Conservation (phyloP, 2,113 vertebrate genomes). For the Petrocephalus microphthalmus region DNA sequence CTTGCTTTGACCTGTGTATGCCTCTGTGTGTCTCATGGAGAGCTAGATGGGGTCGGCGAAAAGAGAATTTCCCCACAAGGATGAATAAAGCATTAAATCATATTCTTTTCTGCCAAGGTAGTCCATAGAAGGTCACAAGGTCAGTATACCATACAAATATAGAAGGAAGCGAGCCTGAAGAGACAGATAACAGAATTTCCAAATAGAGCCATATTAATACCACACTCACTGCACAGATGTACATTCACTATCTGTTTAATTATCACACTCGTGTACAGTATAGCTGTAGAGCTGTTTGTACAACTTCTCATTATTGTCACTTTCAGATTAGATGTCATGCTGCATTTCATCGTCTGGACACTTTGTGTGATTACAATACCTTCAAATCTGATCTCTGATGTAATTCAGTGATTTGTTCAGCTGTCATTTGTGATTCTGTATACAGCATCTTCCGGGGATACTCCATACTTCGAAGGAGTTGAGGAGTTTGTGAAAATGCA, state of each 20-base stretch:
- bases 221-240: neutral
- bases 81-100: neutral
- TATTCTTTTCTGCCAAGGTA: neutral
- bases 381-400: neutral
- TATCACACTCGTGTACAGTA: neutral
- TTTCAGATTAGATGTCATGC: neutral
- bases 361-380: neutral
- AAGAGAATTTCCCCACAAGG: neutral
- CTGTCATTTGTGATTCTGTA: neutral
- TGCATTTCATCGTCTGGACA: neutral
- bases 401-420: neutral
- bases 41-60: neutral
- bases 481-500: neutral
- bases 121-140: too few species aligned
- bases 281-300: neutral
- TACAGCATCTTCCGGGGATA: neutral
- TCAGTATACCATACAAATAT: neutral
- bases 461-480: neutral
- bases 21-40: neutral
- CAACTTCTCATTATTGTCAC: neutral
- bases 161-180: neutral
- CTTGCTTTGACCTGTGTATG: neutral
- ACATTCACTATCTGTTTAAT: neutral
- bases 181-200: neutral
- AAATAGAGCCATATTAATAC: neutral